Base-by-base conservation (phyloP, 2,113 vertebrate species). In the Ceuthmochares aereus region DNA sequence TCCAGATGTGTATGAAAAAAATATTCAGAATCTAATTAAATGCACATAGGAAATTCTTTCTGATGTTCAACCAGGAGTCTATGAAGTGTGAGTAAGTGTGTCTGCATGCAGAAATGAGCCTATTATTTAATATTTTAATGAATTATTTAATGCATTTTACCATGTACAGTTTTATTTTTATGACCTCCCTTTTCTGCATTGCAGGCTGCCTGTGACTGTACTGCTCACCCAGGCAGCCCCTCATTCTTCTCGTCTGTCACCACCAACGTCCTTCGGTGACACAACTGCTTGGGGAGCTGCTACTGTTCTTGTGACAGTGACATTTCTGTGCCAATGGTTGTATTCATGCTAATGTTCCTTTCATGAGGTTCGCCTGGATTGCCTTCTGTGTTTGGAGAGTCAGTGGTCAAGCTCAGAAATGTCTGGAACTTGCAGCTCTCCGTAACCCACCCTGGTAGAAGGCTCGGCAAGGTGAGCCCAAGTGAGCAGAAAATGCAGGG, bases 31-130 rank as follows among this genome's bases (percentile, higher is more conserved):
- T 36, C 51, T 81, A 88, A 95, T 87, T 86, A 88, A 77, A 67
- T 56, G 52, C 83, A 32, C 86, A 84, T 64, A 80, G 55, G 56
- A 93, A 78, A 89, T 89, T 95, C 79, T 86, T 51, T 93, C 72
- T 92, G 88, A 86, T 95, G 55, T 74, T 93, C 42, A 47, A 32
- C 42, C 10, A 59, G 25, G 42, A 74, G 59, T 45, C 85, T 58
- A 32, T 62, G 42, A 58, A 70, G 70, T 34, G 29, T 26, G 3
- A 72, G 30, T 21, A 36, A 64, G 34, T n/a, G 32, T 73, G 58
- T 20, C n/a, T 26, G 4, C 63, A 22, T 90, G 59, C 66, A 69
- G 49, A 92, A 92, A 59, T 43, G 45, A 78, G 47, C 12, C 0
- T 26, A 37, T 85, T n/a, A 76, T 37, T 94, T 68, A 58, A 66